Base-by-base conservation (phyloP, 2,888 invertebrate genomes). In the Pristionchus exspectatus region DNA sequence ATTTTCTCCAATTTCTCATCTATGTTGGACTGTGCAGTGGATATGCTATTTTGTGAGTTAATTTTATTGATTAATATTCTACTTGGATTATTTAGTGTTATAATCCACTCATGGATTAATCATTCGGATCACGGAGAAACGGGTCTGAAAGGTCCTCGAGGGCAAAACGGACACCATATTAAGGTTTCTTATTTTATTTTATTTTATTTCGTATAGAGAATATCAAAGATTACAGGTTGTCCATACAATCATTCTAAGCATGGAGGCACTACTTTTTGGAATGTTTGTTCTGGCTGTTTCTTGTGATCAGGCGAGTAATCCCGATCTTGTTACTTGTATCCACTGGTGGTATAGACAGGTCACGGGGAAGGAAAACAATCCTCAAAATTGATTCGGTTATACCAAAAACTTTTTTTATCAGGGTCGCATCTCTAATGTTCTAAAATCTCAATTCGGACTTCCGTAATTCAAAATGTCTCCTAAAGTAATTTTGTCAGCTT, bases 251-350 rank as follows among this genome's bases (percentile, higher is more conserved):
- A 96, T 97, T 93, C 96, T 98, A 92, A 96, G 97, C 90, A 95
- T 98, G 95, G 97, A 97, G 95, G 97, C 97, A 90, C 96, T 97
- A 14, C 96, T 98, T 50, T 98, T 98, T 96, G 98, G 98, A 16
- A 96, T 98, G 95, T 98, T 98, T 95, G 97, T 97, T 27, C 96
- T 97, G 90, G 97, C 97, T 74, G 97, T 98, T 91, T 96, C 98
- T 95, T 97, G 97, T 92, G 97, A 97, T 96, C 96, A 96, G 95
- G 96, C 96, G 92, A 63, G 86, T 56, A 27, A 18, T 10, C 50
- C 24, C 50, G 27, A 50, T 30, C 56, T 91, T 56, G 21, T 89
- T 88, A 50, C 4, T 50, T 50, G 44, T 50, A 50, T 50, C 12
- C 44, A 50, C 12, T 50, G 44, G 0, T 50, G 9, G 44, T 50